Evolutionary conservation across 2,113 vertebrate genomes (phyloP).

Genomic region (Gorsachius goisagi): DNA sequence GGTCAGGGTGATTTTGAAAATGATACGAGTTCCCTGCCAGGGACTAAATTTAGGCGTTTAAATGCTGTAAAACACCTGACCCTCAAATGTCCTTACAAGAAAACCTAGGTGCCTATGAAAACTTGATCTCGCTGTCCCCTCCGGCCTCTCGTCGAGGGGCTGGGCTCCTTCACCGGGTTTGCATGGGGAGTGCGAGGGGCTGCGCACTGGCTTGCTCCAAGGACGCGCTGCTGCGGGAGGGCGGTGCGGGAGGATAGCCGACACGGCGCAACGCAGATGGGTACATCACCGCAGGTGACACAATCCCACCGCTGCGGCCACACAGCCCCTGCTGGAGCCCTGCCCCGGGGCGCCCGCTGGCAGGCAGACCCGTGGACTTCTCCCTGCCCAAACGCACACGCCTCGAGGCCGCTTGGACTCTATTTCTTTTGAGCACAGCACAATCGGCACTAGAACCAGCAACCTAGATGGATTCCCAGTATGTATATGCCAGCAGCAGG

Average conservation of each 20-base stretch:
- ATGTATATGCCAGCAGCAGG: background rate
- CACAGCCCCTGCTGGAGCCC: background rate
- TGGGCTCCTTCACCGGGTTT: background rate
- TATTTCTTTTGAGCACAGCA: background rate
- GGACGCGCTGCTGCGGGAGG: accelerated
- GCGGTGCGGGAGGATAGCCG: background rate
- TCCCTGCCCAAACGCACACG: background rate
- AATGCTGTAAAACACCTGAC: background rate
- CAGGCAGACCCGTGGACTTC: too few species aligned
- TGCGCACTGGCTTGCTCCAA: background rate
- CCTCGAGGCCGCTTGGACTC: background rate
- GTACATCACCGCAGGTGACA: background rate
- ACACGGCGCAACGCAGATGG: accelerated
- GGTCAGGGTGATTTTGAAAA: background rate
- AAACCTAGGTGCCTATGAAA: background rate
- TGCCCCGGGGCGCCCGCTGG: accelerated
- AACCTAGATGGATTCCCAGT: background rate
- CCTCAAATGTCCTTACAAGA: background rate
- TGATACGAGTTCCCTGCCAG: accelerated
- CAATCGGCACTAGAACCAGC: background rate
- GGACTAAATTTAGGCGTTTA: background rate
- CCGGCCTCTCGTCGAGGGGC: background rate
- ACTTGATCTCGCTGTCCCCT: background rate
- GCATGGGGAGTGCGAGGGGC: accelerated
- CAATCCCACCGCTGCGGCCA: too few species aligned